Percentiles rank a stretch among this genome's conserved stretches.
These are phyloP conservation scores for Percina caprodes DNA, from an alignment of 2,113 vertebrate genomes.

Conservation along the genomic window DNA sequence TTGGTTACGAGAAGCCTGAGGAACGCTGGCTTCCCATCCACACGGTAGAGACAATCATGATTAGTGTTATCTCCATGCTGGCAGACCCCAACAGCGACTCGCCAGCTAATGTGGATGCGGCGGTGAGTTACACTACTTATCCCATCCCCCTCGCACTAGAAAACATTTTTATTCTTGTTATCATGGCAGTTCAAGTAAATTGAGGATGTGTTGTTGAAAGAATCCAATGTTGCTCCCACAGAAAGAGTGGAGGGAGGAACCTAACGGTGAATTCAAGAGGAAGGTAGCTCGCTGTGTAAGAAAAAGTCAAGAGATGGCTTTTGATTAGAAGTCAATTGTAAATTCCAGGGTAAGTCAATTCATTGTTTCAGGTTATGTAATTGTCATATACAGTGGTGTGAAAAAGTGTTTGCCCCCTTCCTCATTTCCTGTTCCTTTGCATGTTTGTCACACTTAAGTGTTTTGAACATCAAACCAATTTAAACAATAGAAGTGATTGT, in stretches of 20 bases:
- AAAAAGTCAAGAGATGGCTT: conserved; percentile 90
- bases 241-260: conserved; percentile 90
- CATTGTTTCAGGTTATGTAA: background rate
- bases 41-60: conserved; percentile 99
- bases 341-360: conserved; percentile 77
- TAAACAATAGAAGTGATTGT: no score
- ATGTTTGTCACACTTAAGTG: no score
- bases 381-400: no score
- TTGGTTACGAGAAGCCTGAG: conserved; percentile 99
- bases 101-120: conserved; percentile 98
- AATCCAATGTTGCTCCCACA: conserved; percentile 55
- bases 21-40: conserved; percentile 99
- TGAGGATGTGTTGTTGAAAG: background rate
- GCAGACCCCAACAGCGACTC: conserved; percentile 99
- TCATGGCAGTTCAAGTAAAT: background rate
- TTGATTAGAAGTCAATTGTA: conserved; percentile 79
- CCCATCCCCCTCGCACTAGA: background rate
- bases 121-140: conserved; percentile 84
- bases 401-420: no score
- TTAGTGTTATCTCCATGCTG: conserved; percentile 99
- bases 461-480: no score
- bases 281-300: conserved; percentile 89
- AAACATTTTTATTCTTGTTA: background rate
- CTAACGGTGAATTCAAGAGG: conserved; percentile 87
- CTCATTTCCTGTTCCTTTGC: no score